These are phyloP conservation scores for Strigamia transsilvanica DNA, from an alignment of 2,888 invertebrate species.

Conservation along the genomic window DNA sequence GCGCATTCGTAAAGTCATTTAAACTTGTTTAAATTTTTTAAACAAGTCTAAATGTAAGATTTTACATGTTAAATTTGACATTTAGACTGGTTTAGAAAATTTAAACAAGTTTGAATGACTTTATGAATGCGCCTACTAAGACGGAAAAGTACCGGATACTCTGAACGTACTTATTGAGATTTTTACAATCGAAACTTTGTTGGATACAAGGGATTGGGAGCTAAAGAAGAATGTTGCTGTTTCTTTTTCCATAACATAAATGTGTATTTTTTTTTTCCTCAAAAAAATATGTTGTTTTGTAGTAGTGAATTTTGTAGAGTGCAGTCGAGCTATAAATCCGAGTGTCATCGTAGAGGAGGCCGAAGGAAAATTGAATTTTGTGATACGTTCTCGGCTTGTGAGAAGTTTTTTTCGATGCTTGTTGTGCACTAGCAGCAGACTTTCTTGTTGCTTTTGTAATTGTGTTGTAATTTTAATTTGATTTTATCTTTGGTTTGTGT, in stretches of 20 bases:
- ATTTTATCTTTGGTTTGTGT: constrained; percentile 15
- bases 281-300: constrained; percentile 1
- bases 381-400: neutral
- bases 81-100: no score
- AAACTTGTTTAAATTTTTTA: no score
- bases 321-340: constrained; percentile 18
- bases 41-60: no score
- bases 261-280: no score
- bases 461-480: constrained; percentile 38
- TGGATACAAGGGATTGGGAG: neutral
- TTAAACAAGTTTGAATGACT: no score
- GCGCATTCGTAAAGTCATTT: no score
- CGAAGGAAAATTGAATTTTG: constrained; percentile 41
- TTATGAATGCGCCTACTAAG: no score
- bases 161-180: no score
- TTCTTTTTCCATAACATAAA: neutral
- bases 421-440: neutral
- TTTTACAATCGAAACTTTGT: no score
- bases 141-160: no score
- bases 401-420: neutral
- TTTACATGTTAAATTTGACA: no score
- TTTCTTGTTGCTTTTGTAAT: neutral
- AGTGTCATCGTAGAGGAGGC: constrained; percentile 16
- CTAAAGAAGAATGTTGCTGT: neutral
- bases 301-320: constrained; percentile 16